Evolutionary conservation across 2,113 vertebrate genomes (phyloP), one percentile per base, ranked within the genome.

Genomic region (Ictalurus furcatus): DNA sequence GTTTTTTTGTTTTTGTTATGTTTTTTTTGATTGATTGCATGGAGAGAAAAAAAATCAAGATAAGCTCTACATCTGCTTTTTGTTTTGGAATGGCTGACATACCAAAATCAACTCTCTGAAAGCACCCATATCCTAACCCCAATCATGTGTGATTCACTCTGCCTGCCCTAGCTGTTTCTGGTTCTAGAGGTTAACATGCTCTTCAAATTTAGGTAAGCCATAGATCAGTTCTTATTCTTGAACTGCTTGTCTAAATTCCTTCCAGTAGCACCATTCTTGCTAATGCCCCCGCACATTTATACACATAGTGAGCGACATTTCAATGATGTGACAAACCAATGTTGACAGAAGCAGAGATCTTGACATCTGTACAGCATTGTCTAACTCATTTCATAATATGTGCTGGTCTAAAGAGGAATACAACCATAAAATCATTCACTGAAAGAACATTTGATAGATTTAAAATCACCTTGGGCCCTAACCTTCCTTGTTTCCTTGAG

Each of bases 11-110:
- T n/a, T n/a, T n/a, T n/a, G n/a, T n/a, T n/a, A n/a, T n/a, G n/a
- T n/a, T 91, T 93, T 86, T 76, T 93, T 90, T 92, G 92, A 94
- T 94, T 93, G 92, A 90, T 71, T 87, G 21, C 80, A 17, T 84
- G 79, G 88, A 87, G 54, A 58, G 65, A 86, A 30, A 71, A 87
- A 89, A 81, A 93, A 44, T 71, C 87, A 88, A 90, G 91, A 88
- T 37, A 86, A 84, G 85, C 67, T 34, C 48, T 48, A 13, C 90
- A 90, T 87, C 88, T 91, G 84, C 63, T 91, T 65, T 88, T 86
- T 85, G 82, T 85, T 92, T 92, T 80, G 88, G 58, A 78, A 91
- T 88, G 88, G 88, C 61, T 94, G 94, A 95, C 92, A 87, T 93
- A 82, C 3, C 1, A 89, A 93, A 93, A 93, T 91, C 90, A 81